Percentiles rank a stretch among this genome's conserved stretches.
Evolutionary conservation across 2,113 vertebrate species (phyloP).

Genomic region (Falco punctatus): DNA sequence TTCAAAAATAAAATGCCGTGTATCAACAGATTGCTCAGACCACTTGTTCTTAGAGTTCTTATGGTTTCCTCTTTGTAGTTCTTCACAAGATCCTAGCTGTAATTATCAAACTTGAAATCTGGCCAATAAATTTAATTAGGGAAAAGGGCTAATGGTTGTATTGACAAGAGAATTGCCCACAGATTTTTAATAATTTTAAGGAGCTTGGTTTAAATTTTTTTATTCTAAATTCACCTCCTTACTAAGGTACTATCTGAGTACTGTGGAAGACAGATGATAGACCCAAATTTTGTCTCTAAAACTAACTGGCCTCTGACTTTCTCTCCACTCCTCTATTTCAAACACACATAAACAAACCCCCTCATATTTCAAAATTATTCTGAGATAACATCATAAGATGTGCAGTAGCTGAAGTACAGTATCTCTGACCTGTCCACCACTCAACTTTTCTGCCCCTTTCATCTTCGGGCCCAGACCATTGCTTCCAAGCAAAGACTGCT

Average conservation of each 20-base stretch:
- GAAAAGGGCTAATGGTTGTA: neutral
- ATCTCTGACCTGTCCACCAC: neutral
- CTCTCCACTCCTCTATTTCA: neutral
- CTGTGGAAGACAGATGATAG: neutral
- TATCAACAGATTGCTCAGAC: neutral
- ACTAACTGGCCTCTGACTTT: neutral
- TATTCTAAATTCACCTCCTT: neutral
- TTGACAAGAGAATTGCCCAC: neutral
- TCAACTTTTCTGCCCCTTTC: neutral
- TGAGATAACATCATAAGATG: neutral
- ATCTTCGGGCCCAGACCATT: neutral
- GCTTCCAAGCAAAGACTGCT: neutral
- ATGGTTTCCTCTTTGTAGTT: neutral
- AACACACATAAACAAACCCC: fast-evolving
- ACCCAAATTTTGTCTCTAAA: neutral
- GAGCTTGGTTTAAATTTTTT: neutral
- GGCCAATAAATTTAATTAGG: neutral
- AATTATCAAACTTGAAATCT: neutral
- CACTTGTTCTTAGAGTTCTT: neutral
- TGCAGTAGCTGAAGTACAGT: neutral
- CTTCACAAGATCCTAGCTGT: neutral
- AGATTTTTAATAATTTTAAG: neutral
- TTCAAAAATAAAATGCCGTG: neutral
- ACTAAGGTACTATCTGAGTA: neutral
- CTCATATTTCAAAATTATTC: neutral